Evolutionary conservation across 1,140 invertebrate species (phyloP).

Genomic region (Chelonus insularis): DNA sequence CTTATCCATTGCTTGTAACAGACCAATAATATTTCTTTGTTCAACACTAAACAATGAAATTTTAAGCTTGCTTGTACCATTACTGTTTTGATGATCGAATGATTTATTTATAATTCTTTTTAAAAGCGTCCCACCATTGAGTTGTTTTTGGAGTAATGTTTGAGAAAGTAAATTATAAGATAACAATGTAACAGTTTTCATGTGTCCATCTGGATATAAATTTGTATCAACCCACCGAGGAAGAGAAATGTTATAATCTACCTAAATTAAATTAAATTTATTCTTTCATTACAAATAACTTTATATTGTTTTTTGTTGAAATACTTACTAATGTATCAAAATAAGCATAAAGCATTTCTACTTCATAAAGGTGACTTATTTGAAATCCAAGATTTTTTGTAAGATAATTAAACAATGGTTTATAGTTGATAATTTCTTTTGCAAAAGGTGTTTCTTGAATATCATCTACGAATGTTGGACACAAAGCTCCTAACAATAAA

Average conservation of each 20-base stretch:
- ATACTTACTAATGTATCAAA: constrained; percentile 45
- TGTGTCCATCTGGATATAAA: constrained; percentile 37
- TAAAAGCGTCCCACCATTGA: constrained; percentile 49
- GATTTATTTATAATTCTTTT: constrained; percentile 43
- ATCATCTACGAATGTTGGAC: constrained; percentile 41
- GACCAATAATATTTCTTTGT: constrained; percentile 43
- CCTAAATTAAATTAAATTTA: constrained; percentile 29
- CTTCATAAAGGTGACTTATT: constrained; percentile 35
- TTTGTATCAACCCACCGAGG: constrained; percentile 39
- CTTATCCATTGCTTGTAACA: constrained; percentile 41
- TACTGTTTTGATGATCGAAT: constrained; percentile 19
- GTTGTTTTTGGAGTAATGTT: constrained; percentile 38
- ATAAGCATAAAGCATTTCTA: constrained; percentile 38
- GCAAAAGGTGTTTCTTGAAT: constrained; percentile 12
- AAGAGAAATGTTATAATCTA: constrained; percentile 31
- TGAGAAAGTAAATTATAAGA: constrained; percentile 41
- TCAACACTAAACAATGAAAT: constrained; percentile 48
- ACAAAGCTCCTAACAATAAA: constrained; percentile 44
- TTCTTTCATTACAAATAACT: no score
- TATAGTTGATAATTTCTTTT: constrained; percentile 18
- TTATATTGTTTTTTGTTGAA: no score
- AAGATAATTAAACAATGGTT: constrained; percentile 35
- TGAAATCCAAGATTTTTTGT: constrained; percentile 33
- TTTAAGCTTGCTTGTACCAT: constrained; percentile 28
- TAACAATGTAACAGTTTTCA: constrained; percentile 36